Conservation (phyloP, 2,888 invertebrate species). For the Synanthedon andrenaeformis region DNA sequence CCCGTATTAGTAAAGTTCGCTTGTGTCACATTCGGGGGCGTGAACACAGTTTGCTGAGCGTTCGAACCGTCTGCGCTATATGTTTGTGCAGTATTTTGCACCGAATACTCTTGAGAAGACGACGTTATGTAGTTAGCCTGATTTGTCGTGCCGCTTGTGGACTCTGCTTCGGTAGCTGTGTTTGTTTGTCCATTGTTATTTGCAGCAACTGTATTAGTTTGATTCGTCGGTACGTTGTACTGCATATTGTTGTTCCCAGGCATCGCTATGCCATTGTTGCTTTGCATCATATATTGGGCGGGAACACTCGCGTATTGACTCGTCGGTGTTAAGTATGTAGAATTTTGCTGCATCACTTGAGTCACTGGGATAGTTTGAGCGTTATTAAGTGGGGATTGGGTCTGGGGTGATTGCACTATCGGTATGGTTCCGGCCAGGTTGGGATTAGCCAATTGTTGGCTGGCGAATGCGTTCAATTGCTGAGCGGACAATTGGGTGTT, state of each 20-base stretch:
- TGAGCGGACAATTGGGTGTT: constrained; percentile 58
- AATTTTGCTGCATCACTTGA: constrained; percentile 44
- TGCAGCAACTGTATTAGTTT: constrained; percentile 25
- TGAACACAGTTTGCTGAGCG: constrained; percentile 31
- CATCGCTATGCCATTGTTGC: constrained; percentile 36
- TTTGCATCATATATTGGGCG: constrained; percentile 55
- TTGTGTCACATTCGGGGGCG: constrained; percentile 25
- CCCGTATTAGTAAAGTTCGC: constrained; percentile 37
- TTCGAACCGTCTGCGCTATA: constrained; percentile 27
- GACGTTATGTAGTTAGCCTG: constrained; percentile 58
- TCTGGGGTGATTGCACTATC: constrained; percentile 48
- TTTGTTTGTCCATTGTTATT: constrained; percentile 41
- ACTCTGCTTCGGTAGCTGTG: constrained; percentile 33
- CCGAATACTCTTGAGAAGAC: constrained; percentile 50
- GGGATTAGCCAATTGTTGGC: constrained; percentile 43
- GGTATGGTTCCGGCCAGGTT: constrained; percentile 48
- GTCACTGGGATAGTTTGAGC: constrained; percentile 32
- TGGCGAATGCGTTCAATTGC: constrained; percentile 51
- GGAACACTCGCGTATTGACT: constrained; percentile 47
- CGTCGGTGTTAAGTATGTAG: constrained; percentile 43
- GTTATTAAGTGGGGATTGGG: constrained; percentile 39
- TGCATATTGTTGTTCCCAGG: constrained; percentile 41
- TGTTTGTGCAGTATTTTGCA: constrained; percentile 29
- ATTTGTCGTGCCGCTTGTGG: constrained; percentile 31
- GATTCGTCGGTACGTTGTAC: constrained; percentile 39